phyloP scores from a whole-genome alignment of 2,113 vertebrate genomes.

The Mastomys coucha region DNA sequence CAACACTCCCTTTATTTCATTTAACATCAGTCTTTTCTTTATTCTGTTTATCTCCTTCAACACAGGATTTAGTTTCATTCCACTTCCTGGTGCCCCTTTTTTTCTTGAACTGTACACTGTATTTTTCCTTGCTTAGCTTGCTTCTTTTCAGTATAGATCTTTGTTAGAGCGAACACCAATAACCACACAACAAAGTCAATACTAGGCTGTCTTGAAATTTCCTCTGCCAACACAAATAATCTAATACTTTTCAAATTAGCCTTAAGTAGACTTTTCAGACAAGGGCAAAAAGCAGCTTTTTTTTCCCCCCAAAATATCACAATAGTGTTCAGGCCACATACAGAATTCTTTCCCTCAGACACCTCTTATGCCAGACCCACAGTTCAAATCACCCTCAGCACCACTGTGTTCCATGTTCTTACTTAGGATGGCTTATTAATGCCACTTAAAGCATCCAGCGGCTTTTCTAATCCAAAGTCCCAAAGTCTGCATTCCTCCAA shows the following conservation, averaged over 20 bases:
- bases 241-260: not conserved
- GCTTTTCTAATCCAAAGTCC: not conserved
- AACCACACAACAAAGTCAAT: not conserved
- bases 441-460: not conserved
- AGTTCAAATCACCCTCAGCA: not conserved
- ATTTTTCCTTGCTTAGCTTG: not conserved
- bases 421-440: not conserved
- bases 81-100: not conserved
- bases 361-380: not conserved
- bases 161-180: not conserved
- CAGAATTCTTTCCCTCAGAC: not conserved
- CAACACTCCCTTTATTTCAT: not conserved
- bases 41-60: not conserved
- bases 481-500: not conserved
- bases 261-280: not conserved
- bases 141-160: not conserved
- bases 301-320: not conserved
- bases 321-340: not conserved
- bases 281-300: too few species aligned
- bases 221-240: not conserved
- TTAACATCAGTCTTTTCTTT: not conserved
- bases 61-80: not conserved
- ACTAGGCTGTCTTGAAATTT: not conserved
- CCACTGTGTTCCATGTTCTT: too few species aligned
- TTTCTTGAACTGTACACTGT: not conserved